phyloP scores from a whole-genome alignment of 2,888 invertebrate genomes.

The Lasiommata megera region DNA sequence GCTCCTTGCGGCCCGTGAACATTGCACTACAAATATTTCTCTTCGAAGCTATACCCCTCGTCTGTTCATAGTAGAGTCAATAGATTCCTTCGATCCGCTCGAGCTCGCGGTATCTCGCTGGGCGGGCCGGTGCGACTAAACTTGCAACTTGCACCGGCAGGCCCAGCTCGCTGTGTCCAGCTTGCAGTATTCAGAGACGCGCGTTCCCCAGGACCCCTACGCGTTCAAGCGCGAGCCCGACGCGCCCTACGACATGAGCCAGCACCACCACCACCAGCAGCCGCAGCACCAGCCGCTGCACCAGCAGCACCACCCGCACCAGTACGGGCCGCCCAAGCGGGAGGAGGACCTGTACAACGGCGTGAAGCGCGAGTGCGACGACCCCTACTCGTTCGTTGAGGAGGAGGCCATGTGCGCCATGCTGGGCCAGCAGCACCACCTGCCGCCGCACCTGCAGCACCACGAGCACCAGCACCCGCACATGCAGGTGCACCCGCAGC shows the following conservation, averaged over 20 bases:
- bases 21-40: too few species aligned
- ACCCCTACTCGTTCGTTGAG: conserved; percentile 93
- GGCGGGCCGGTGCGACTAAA: too few species aligned
- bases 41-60: too few species aligned
- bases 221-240: conserved; percentile 68
- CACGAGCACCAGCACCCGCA: conserved; percentile 48
- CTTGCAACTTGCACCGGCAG: too few species aligned
- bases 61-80: too few species aligned
- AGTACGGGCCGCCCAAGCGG: conserved; percentile 50
- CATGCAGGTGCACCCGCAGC: conserved; percentile 65
- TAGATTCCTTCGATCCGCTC: too few species aligned
- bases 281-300: conserved; percentile 45
- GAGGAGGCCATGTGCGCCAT: conserved; percentile 85
- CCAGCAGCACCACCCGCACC: conserved; percentile 45
- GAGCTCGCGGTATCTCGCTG: too few species aligned
- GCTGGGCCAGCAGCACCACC: conserved; percentile 61
- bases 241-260: conserved; percentile 73
- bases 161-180: conserved; percentile 21
- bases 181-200: too few species aligned
- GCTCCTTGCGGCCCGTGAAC: not conserved
- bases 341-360: conserved; percentile 66
- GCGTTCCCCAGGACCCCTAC: conserved; percentile 64
- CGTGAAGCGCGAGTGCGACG: conserved; percentile 85
- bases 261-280: conserved; percentile 48
- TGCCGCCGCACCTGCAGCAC: conserved; percentile 51